A percentile compares a stretch with the other conserved stretches of the same genome.
phyloP scores from a whole-genome alignment of 2,888 invertebrate genomes.

The Erebia aethiops region DNA sequence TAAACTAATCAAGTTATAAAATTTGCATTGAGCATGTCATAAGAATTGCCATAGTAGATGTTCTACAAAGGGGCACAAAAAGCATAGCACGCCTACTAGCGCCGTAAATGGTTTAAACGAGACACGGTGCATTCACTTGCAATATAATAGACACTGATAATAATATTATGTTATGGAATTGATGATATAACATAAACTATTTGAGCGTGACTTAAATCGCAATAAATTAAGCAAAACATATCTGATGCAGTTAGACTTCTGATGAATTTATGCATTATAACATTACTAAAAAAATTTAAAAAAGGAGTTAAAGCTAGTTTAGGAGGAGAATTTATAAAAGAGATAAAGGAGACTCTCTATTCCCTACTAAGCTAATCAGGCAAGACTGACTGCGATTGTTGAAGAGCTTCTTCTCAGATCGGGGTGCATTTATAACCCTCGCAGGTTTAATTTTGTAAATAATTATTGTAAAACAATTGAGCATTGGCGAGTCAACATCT shows the following conservation, averaged over 20 bases:
- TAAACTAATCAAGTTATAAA: conserved; percentile 20
- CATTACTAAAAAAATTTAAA: too few relatives aligned
- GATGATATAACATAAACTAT: background rate
- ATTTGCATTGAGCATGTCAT: conserved; percentile 26
- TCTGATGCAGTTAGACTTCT: background rate
- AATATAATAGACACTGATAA: conserved; percentile 9
- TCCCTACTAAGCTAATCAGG: too few relatives aligned
- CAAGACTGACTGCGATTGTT: too few relatives aligned
- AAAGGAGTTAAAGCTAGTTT: too few relatives aligned
- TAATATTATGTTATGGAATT: background rate
- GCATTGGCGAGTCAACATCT: too few relatives aligned
- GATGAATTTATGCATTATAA: too few relatives aligned
- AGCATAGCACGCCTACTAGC: background rate
- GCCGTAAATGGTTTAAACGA: background rate
- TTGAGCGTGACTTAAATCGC: background rate
- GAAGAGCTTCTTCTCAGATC: too few relatives aligned
- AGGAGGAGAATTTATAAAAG: too few relatives aligned
- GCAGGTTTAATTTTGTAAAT: too few relatives aligned
- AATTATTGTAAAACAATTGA: too few relatives aligned
- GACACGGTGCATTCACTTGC: background rate
- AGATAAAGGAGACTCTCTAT: background rate
- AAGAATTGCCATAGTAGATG: conserved; percentile 19
- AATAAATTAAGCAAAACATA: background rate
- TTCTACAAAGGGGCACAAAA: conserved; percentile 13
- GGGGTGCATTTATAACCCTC: too few relatives aligned